Evolutionary conservation across 2,888 invertebrate genomes (phyloP), one percentile per base, ranked within the genome.

Genomic region (Tortrix viridana): DNA sequence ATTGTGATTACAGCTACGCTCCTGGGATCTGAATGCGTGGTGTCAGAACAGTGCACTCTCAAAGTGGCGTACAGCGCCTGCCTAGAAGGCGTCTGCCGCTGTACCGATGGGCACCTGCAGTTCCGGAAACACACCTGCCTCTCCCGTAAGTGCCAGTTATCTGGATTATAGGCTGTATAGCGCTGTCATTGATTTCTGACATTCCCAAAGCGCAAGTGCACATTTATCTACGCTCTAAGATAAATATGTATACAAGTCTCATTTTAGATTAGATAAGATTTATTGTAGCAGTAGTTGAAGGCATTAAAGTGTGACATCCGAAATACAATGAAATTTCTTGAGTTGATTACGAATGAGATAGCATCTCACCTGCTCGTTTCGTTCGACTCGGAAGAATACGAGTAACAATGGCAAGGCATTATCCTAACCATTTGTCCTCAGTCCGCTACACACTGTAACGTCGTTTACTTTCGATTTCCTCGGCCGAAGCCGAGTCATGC

Each of bases 1-100:
- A 49, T 49, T 74, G 72, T 78, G 77, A 57, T 94, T 94, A 55
- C 93, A 97, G 97, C 97, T 5, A 95, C 96, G 53, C 93, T 97
- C 38, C 90, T 97, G 77, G 97, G 97, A 54, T 96, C 96, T 75
- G 96, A 96, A 77, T 98, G 98, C 82, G 79, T 94, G 68, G 95
- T 97, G 54, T 94, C 96, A 65, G 96, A 96, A 76, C 98, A 98
- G 82, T 98, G 98, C 80, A 95, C 96, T 22, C 91, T 97, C 89
- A 97, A 97, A 85, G 97, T 98, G 59, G 96, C 97, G 18, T 96
- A 97, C 89, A 97, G 97, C 83, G 95, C 95, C 69, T 98, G 98
- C 75, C 88, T 96, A 73, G 96, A 96, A 64, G 96, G 96, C 41
- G 95, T 95, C 52, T 98, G 98, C 81, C 95, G 96, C 47, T 98